Conservation (phyloP, 2,888 invertebrate genomes). For the Gari tellinella region DNA sequence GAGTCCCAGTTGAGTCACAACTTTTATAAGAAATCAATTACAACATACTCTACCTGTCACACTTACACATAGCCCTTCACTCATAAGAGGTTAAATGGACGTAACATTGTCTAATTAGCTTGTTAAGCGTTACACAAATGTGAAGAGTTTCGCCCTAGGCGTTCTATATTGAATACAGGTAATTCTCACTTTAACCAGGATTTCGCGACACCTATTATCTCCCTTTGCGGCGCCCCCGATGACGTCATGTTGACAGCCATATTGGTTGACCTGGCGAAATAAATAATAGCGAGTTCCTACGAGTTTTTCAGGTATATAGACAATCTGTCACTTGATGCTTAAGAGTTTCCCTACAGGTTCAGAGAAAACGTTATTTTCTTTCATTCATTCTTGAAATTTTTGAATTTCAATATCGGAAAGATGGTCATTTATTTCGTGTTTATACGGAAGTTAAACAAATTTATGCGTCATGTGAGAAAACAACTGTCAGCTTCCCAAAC, state of each 20-base stretch:
- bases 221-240: constrained; percentile 43
- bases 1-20: no score
- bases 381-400: no score
- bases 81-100: no score
- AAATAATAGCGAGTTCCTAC: constrained; percentile 33
- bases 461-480: constrained; percentile 53
- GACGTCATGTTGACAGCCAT: constrained; percentile 63
- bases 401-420: background rate
- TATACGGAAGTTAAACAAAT: constrained; percentile 44
- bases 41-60: no score
- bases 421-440: constrained; percentile 10
- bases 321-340: constrained; percentile 1
- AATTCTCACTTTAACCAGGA: no score
- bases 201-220: constrained; percentile 15
- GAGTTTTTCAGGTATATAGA: constrained; percentile 32
- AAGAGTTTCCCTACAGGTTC: background rate
- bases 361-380: background rate
- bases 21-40: no score
- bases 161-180: no score
- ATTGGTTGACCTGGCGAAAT: constrained; percentile 59
- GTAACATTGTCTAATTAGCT: no score
- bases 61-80: no score
- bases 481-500: constrained; percentile 6
- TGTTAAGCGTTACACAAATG: no score
- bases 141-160: no score